Conservation (phyloP, 2,113 vertebrate species). For the Neogobius melanostomus region DNA sequence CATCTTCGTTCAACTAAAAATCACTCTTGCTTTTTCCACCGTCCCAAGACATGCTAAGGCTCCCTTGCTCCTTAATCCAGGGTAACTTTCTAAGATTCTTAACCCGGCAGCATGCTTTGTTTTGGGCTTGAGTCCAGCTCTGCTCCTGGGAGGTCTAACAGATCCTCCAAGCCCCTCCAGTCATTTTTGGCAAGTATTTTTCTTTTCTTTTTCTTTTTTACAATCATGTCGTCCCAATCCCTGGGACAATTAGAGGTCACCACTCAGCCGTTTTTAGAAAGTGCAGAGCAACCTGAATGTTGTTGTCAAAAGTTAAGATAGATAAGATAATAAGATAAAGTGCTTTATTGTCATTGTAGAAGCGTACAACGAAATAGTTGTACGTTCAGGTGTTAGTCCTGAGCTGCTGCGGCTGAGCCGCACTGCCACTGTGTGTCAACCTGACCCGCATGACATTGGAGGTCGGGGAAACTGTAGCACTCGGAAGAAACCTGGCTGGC, state of each 20-base stretch:
- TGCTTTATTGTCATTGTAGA: too few relatives aligned
- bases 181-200: constrained; percentile 58
- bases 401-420: too few relatives aligned
- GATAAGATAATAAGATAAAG: too few relatives aligned
- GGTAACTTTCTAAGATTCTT: constrained; percentile 56
- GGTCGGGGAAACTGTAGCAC: too few relatives aligned
- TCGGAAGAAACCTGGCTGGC: too few relatives aligned
- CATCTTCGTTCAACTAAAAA: constrained; percentile 43
- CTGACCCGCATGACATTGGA: too few relatives aligned
- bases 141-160: constrained; percentile 68
- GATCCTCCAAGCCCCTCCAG: constrained; percentile 53
- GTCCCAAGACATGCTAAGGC: constrained; percentile 52
- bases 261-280: constrained; percentile 59
- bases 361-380: too few relatives aligned
- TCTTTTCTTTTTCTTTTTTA: constrained; percentile 60
- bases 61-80: constrained; percentile 47
- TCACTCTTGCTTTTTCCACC: constrained; percentile 53
- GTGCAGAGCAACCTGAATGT: constrained; percentile 49
- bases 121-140: constrained; percentile 68
- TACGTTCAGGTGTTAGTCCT: too few relatives aligned
- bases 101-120: constrained; percentile 58
- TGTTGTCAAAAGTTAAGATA: constrained; percentile 52
- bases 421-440: too few relatives aligned
- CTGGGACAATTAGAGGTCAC: constrained; percentile 60
- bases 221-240: constrained; percentile 61